A percentile compares a stretch with the other conserved stretches of the same genome.
Evolutionary conservation across 2,888 invertebrate species (phyloP).

Genomic region (Muschampia plurimacula): DNA sequence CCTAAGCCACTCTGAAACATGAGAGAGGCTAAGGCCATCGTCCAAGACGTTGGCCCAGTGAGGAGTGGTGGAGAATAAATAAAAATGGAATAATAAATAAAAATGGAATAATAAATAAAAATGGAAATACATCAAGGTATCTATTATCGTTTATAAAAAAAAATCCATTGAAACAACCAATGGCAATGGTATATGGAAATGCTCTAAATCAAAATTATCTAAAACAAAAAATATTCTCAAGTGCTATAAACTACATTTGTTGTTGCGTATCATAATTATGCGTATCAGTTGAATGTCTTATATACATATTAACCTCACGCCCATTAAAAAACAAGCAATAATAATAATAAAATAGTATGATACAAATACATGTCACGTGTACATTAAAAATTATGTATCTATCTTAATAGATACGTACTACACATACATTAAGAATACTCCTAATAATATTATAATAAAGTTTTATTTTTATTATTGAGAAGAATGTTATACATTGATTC

Average conservation of each 20-base stretch:
- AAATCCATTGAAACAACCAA: too few species aligned
- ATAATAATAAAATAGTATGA: constrained; percentile 14
- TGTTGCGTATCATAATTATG: background rate
- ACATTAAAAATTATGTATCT: constrained; percentile 10
- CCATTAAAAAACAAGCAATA: constrained; percentile 1
- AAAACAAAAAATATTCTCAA: too few species aligned
- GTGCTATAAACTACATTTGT: background rate
- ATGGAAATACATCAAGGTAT: too few species aligned
- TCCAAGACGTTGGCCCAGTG: too few species aligned
- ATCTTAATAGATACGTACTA: constrained; percentile 29
- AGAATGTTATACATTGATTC: constrained; percentile 23
- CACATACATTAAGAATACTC: constrained; percentile 17
- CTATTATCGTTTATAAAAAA: too few species aligned
- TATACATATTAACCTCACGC: constrained; percentile 11
- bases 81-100: too few species aligned
- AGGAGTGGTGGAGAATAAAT: too few species aligned
- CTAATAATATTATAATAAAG: constrained; percentile 22
- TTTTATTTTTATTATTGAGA: constrained; percentile 22
- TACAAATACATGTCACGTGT: constrained; percentile 21
- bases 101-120: too few species aligned
- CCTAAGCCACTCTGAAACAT: too few species aligned
- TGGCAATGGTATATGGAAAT: too few species aligned
- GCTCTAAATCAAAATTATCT: too few species aligned
- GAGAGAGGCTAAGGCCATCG: too few species aligned
- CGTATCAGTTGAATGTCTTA: background rate